These are phyloP conservation scores for Neogobius melanostomus DNA, from an alignment of 2,113 vertebrate species.

Conservation along the genomic window DNA sequence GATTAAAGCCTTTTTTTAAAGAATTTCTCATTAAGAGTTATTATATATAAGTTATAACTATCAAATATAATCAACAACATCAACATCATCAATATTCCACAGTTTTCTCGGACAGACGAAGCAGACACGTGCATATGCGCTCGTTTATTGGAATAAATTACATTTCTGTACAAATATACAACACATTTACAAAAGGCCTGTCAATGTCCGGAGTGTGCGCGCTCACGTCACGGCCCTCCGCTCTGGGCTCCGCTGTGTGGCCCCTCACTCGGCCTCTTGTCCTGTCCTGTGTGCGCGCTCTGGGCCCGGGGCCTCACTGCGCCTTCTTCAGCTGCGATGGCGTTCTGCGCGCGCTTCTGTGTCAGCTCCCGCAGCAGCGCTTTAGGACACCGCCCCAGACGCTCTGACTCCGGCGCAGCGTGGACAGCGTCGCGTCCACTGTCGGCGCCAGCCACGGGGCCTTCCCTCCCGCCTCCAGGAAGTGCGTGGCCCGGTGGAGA, in stretches of 20 bases:
- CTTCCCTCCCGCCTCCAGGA: conserved; percentile 60
- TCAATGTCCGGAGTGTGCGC: neutral
- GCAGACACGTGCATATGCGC: neutral
- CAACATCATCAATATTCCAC: too few species aligned
- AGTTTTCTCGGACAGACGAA: neutral
- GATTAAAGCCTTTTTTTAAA: too few species aligned
- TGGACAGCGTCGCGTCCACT: conserved; percentile 15
- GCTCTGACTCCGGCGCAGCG: neutral
- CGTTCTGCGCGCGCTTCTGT: conserved; percentile 19
- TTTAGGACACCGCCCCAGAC: conserved; percentile 8
- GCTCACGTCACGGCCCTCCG: neutral
- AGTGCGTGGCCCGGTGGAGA: conserved; percentile 58
- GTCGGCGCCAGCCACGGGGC: conserved; percentile 35
- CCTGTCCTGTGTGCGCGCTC: neutral
- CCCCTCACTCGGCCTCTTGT: conserved; percentile 15
- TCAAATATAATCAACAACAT: too few species aligned
- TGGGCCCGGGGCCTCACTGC: neutral
- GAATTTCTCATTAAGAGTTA: too few species aligned
- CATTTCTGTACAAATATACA: neutral
- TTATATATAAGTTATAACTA: too few species aligned
- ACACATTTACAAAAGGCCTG: neutral
- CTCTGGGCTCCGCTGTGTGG: conserved; percentile 2
- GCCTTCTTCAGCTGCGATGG: neutral
- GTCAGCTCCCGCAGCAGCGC: neutral
- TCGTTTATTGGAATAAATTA: neutral